Evolutionary conservation across 2,113 vertebrate species (phyloP).

Genomic region (Martes martes): DNA sequence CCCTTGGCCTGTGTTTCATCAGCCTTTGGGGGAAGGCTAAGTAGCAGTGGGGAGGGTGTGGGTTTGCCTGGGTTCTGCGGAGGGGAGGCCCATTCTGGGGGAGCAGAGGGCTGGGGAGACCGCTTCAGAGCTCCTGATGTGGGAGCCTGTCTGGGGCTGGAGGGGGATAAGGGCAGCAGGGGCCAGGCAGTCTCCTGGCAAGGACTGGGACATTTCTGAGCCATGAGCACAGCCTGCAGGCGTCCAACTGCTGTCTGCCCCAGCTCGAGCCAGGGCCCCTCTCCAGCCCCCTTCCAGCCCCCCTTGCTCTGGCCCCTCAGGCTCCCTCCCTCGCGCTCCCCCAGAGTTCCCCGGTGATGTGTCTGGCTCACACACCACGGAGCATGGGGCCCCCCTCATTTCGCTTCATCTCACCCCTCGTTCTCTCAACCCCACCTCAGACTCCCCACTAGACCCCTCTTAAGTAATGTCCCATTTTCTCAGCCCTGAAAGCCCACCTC

Average conservation of each 20-base stretch:
- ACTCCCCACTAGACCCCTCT: not conserved
- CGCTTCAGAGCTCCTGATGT: slow-evolving; percentile 29
- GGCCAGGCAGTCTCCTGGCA: slow-evolving; percentile 67
- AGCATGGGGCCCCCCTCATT: not conserved
- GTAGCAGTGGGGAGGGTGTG: not conserved
- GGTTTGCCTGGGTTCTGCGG: not conserved
- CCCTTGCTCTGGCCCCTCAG: not conserved
- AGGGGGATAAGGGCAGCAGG: slow-evolving; percentile 11
- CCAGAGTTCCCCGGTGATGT: not conserved
- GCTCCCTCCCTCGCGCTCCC: not conserved
- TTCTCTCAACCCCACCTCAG: not conserved
- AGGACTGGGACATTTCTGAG: slow-evolving; percentile 70
- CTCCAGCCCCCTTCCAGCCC: slow-evolving; percentile 23
- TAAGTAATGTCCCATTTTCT: not conserved
- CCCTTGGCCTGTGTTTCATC: slow-evolving; percentile 14
- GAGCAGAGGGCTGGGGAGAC: not conserved
- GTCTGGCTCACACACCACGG: not conserved
- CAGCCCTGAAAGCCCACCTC: not conserved
- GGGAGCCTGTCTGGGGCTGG: not conserved
- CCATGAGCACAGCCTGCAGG: slow-evolving; percentile 65
- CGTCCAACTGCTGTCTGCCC: slow-evolving; percentile 63
- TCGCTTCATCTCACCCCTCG: not conserved
- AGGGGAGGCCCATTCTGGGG: not conserved
- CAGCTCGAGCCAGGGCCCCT: slow-evolving; percentile 45
- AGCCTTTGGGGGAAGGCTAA: not conserved